These are phyloP conservation scores for Ovibos moschatus DNA, from an alignment of 2,113 vertebrate genomes.

Conservation along the genomic window DNA sequence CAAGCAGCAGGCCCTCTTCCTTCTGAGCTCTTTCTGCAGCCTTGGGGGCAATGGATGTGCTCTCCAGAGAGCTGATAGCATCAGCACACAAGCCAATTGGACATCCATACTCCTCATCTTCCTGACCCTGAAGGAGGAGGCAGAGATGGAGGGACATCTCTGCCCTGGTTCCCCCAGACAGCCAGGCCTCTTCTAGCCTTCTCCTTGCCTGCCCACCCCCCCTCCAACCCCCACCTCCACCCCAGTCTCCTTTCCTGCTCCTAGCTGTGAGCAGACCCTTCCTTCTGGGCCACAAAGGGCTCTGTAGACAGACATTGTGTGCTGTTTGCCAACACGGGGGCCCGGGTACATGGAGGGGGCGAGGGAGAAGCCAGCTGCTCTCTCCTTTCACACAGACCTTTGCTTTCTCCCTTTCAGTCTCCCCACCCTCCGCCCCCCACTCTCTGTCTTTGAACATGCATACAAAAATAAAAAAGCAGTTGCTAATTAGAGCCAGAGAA, in stretches of 20 bases:
- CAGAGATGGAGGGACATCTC: neutral
- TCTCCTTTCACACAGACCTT: slow-evolving; percentile 74
- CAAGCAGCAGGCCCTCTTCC: rapidly evolving
- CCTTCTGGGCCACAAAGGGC: slow-evolving; percentile 20
- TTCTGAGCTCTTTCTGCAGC: neutral
- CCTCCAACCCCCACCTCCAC: neutral
- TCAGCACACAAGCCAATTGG: rapidly evolving
- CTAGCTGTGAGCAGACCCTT: neutral
- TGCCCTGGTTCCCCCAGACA: neutral
- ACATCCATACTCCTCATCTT: neutral
- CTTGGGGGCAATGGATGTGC: neutral
- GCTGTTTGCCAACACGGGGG: slow-evolving; percentile 76
- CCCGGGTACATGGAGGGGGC: slow-evolving; percentile 61
- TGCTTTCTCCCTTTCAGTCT: slow-evolving; percentile 58
- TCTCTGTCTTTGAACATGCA: slow-evolving; percentile 65
- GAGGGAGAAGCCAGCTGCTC: slow-evolving; percentile 73
- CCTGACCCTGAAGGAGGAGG: neutral
- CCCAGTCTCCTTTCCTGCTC: neutral
- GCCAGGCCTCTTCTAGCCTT: neutral
- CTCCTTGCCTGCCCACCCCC: rapidly evolving
- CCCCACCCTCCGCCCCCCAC: neutral
- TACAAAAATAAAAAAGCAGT: slow-evolving; percentile 66
- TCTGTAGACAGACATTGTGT: slow-evolving; percentile 64
- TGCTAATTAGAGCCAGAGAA: slow-evolving; percentile 78
- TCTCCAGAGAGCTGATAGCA: neutral